Conservation (phyloP, 1,140 invertebrate species). For the Dendroctonus ponderosae region DNA sequence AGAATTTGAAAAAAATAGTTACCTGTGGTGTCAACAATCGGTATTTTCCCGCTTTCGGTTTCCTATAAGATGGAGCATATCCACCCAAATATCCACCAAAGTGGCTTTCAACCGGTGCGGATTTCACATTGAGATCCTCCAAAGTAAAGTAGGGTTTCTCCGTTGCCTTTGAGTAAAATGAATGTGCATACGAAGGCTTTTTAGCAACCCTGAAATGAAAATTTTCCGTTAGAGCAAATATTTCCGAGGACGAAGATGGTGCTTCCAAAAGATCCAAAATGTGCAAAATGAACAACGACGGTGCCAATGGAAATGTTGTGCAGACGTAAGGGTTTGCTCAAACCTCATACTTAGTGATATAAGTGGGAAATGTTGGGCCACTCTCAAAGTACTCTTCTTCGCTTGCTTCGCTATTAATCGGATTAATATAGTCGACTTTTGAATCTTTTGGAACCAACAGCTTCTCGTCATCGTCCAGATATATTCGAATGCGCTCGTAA, state of each 20-base stretch:
- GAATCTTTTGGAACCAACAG: slow-evolving; percentile 30
- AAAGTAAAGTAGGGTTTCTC: background rate
- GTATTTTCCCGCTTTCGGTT: background rate
- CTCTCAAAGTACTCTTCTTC: background rate
- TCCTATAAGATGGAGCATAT: slow-evolving; percentile 8
- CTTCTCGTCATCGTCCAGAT: slow-evolving; percentile 21
- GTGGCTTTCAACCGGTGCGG: background rate
- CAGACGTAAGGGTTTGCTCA: too few relatives aligned
- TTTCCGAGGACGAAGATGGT: too few relatives aligned
- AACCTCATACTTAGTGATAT: background rate
- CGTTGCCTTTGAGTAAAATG: too few relatives aligned
- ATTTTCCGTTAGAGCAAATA: too few relatives aligned
- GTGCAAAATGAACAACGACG: too few relatives aligned
- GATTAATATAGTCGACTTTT: slow-evolving; percentile 17
- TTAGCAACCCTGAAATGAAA: too few relatives aligned
- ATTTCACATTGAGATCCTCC: slow-evolving; percentile 8
- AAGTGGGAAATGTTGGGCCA: background rate
- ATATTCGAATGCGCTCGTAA: slow-evolving; percentile 1
- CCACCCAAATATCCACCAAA: slow-evolving; percentile 1
- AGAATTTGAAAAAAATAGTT: background rate
- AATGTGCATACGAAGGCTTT: too few relatives aligned
- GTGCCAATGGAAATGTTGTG: too few relatives aligned
- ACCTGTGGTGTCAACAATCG: background rate
- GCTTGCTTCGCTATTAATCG: background rate
- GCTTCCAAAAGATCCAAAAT: too few relatives aligned